Evolutionary conservation across 1,140 invertebrate species (phyloP).

Genomic region (Capitella teleta): DNA sequence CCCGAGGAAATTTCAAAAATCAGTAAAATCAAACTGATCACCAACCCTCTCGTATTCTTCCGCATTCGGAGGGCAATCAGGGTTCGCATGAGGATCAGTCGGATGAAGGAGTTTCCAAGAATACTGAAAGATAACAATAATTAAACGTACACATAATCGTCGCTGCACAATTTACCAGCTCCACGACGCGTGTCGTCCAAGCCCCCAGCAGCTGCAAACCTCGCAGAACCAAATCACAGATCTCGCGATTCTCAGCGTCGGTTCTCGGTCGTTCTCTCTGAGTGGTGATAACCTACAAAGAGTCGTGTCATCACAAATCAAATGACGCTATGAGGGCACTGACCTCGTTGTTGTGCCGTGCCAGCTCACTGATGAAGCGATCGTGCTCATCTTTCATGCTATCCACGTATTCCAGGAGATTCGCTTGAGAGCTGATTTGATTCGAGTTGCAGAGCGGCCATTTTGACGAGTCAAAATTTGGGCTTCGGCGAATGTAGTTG

Average conservation of each 20-base stretch:
- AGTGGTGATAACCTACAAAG: conserved; percentile 32
- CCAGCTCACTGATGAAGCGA: conserved; percentile 92
- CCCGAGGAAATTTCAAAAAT: background rate
- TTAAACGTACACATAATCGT: conserved; percentile 3
- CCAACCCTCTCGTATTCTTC: conserved; percentile 94
- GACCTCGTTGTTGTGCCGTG: conserved; percentile 86
- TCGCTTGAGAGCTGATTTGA: conserved; percentile 74
- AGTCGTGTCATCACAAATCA: background rate
- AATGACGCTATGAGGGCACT: conserved; percentile 6
- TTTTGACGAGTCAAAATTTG: conserved; percentile 80
- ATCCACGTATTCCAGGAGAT: conserved; percentile 89
- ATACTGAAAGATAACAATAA: conserved; percentile 46
- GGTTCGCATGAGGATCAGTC: conserved; percentile 92
- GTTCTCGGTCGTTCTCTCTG: conserved; percentile 60
- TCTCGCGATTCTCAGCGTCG: conserved; percentile 84
- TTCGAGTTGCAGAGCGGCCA: conserved; percentile 73
- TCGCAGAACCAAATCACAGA: conserved; percentile 77
- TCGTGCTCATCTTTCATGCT: conserved; percentile 93
- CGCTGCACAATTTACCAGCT: conserved; percentile 50
- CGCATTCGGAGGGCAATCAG: conserved; percentile 88
- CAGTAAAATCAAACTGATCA: too few species aligned
- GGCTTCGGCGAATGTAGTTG: conserved; percentile 91
- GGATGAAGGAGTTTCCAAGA: conserved; percentile 97
- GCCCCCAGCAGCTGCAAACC: conserved; percentile 88
- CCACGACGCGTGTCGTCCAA: conserved; percentile 95